Conservation (phyloP, 2,113 vertebrate genomes). For the Felis catus region DNA sequence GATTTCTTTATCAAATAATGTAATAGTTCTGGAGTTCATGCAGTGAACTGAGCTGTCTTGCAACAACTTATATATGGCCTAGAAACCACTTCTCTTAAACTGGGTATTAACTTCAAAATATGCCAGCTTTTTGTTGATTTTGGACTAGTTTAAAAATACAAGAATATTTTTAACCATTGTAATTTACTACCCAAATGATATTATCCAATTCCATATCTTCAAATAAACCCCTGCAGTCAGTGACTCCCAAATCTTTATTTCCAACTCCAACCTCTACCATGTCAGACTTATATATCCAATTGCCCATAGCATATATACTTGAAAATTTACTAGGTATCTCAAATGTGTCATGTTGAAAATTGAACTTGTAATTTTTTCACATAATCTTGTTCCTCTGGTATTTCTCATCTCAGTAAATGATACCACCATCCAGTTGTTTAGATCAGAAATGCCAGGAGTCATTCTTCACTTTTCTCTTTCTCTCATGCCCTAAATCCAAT, state of each 20-base stretch:
- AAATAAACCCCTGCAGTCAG: background rate
- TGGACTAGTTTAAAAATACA: background rate
- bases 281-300: background rate
- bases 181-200: conserved; percentile 17
- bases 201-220: background rate
- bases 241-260: conserved; percentile 17
- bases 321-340: background rate
- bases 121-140: background rate
- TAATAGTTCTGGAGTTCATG: conserved; percentile 15
- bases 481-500: background rate
- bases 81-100: conserved; percentile 10
- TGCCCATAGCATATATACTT: background rate
- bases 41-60: background rate
- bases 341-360: background rate
- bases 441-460: background rate
- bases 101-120: background rate
- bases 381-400: background rate
- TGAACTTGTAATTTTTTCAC: background rate
- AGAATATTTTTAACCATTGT: background rate
- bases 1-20: background rate
- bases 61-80: background rate
- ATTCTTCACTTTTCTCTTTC: conserved; percentile 30
- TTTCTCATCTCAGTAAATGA: background rate
- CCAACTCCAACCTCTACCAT: background rate
- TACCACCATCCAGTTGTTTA: background rate